These are phyloP conservation scores for Eupithecia abbreviata DNA, from an alignment of 2,888 invertebrate species.

Conservation along the genomic window DNA sequence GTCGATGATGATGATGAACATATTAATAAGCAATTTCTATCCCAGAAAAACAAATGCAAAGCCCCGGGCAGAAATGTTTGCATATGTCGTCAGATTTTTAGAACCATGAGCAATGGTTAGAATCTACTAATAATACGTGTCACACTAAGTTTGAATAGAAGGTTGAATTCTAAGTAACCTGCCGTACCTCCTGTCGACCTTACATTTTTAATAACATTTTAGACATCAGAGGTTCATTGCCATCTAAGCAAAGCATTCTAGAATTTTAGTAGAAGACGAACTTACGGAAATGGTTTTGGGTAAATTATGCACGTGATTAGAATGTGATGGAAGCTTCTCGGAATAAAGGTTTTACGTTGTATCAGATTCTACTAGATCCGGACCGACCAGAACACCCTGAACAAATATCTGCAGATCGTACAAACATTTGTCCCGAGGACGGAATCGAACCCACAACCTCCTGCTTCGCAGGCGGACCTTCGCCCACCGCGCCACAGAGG, in stretches of 20 bases:
- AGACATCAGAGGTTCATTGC: constrained; percentile 4
- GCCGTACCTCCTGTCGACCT: neutral
- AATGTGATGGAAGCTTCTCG: neutral
- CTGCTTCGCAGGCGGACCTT: too few relatives aligned
- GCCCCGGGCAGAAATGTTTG: neutral
- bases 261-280: neutral
- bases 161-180: neutral
- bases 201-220: neutral
- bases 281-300: neutral
- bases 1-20: too few relatives aligned
- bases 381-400: too few relatives aligned
- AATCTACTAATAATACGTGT: neutral
- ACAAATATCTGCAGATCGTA: too few relatives aligned
- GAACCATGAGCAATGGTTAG: neutral
- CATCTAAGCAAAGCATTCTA: neutral
- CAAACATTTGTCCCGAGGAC: too few relatives aligned
- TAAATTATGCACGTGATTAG: neutral
- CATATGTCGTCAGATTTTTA: neutral
- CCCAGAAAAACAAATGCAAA: neutral
- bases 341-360: neutral
- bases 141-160: neutral
- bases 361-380: too few relatives aligned
- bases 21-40: too few relatives aligned
- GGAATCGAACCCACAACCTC: too few relatives aligned
- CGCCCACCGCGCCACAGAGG: too few relatives aligned